Conservation (phyloP, 2,113 vertebrate genomes). For the Alces alces region DNA sequence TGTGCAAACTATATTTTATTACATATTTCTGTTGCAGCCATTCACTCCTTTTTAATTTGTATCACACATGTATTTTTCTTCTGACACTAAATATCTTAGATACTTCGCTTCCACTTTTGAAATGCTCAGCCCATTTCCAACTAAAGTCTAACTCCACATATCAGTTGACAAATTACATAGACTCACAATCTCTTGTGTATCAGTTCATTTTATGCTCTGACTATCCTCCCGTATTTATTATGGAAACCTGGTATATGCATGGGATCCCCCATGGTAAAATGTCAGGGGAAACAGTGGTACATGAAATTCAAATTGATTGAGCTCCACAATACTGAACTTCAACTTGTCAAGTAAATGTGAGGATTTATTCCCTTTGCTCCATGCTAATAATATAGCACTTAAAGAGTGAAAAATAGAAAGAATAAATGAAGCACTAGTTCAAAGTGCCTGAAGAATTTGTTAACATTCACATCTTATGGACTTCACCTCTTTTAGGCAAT, state of each 20-base stretch:
- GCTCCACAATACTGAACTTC: not conserved
- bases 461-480: not conserved
- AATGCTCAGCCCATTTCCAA: not conserved
- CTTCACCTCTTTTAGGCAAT: not conserved
- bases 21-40: not conserved
- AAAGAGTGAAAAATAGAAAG: not conserved
- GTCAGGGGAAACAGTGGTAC: not conserved
- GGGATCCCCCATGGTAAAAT: not conserved
- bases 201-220: not conserved
- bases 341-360: constrained; percentile 4
- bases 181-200: not conserved
- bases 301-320: not conserved
- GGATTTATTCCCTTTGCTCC: constrained; percentile 21
- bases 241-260: not conserved
- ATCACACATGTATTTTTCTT: not conserved
- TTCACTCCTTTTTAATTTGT: not conserved
- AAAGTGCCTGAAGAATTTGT: constrained; percentile 20
- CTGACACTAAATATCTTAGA: not conserved
- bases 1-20: not conserved
- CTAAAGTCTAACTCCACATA: not conserved
- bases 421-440: constrained; percentile 18
- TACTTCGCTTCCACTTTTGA: not conserved
- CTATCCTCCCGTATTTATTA: not conserved
- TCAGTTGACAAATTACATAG: not conserved
- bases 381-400: not conserved